Evolutionary conservation across 2,113 vertebrate genomes (phyloP).

Genomic region (Cairina moschata): DNA sequence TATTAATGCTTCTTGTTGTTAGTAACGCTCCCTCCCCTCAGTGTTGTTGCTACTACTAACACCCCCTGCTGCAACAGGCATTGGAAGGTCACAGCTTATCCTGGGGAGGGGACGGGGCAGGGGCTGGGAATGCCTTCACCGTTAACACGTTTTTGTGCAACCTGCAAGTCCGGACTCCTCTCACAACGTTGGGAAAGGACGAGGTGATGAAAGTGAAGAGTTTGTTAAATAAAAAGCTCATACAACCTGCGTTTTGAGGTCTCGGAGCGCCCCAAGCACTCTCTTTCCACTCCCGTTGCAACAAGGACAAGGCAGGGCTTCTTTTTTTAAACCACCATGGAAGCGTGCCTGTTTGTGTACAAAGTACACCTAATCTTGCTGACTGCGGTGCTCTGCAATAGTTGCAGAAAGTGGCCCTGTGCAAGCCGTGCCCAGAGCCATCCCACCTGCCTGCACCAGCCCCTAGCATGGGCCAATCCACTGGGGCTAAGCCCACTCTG

Average conservation of each 20-base stretch:
- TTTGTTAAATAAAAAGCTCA: background rate
- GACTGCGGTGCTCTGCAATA: background rate
- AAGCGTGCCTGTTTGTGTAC: background rate
- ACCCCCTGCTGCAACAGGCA: background rate
- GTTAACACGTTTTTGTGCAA: background rate
- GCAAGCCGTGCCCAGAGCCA: background rate
- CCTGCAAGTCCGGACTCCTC: background rate
- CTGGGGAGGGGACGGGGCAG: background rate
- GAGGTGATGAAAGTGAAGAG: background rate
- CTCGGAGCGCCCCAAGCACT: background rate
- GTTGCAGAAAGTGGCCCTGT: background rate
- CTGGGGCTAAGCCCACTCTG: background rate
- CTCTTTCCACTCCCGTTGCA: fast-evolving
- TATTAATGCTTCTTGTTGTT: no score
- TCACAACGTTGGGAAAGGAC: background rate
- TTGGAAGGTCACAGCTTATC: background rate
- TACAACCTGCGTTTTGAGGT: background rate
- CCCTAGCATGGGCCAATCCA: background rate
- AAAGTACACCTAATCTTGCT: background rate
- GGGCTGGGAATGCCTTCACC: background rate
- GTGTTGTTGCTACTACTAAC: no score
- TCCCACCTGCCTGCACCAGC: background rate
- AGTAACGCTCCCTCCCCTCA: no score
- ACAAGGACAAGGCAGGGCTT: background rate
- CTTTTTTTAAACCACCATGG: background rate